A percentile compares a stretch with the other conserved stretches of the same genome.
Conservation (phyloP, 2,113 vertebrate species). For the Fulmarus glacialis region DNA sequence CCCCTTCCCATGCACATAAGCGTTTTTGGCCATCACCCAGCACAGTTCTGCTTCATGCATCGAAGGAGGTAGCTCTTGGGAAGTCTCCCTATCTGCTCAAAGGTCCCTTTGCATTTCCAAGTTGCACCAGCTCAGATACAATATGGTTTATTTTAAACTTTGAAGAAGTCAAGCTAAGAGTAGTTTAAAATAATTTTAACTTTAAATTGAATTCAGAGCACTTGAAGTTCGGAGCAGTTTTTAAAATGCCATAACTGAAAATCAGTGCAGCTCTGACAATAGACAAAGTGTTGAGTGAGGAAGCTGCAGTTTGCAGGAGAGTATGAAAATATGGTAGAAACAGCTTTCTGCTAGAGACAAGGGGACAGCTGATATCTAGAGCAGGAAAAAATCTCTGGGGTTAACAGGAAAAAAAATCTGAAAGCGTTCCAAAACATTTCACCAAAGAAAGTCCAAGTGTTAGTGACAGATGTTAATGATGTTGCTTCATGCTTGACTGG, state of each 20-base stretch:
- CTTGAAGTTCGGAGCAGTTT: not conserved
- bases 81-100: not conserved
- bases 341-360: not conserved
- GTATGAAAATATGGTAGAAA: not conserved
- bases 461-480: slow-evolving; percentile 44
- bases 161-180: not conserved
- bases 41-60: not conserved
- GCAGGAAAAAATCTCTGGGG: not conserved
- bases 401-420: not conserved
- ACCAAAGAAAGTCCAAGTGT: slow-evolving; percentile 14
- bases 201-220: not conserved
- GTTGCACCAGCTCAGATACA: not conserved
- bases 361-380: not conserved
- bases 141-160: not conserved
- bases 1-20: not conserved
- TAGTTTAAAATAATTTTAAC: not conserved
- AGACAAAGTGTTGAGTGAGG: not conserved
- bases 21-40: not conserved
- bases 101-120: not conserved
- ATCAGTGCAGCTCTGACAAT: not conserved
- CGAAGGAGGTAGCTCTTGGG: not conserved
- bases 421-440: slow-evolving; percentile 6
- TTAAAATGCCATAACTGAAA: not conserved
- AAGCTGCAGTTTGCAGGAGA: not conserved
- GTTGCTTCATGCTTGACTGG: slow-evolving; percentile 46